A percentile compares a stretch with the other conserved stretches of the same genome.
These are phyloP conservation scores for Apantesis nais DNA, from an alignment of 2,888 invertebrate genomes.

Conservation along the genomic window DNA sequence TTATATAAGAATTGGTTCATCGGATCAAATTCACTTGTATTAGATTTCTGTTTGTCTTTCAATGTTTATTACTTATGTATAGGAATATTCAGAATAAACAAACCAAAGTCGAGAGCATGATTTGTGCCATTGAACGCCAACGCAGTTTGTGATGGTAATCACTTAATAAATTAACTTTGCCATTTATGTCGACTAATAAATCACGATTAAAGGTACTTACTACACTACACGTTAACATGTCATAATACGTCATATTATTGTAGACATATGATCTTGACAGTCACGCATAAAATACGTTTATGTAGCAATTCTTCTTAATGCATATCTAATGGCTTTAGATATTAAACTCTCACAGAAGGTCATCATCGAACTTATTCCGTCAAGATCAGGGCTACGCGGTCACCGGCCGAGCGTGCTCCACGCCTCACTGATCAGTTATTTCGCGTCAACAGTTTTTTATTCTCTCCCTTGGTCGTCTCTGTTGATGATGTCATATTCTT, in stretches of 20 bases:
- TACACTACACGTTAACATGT: constrained; percentile 38
- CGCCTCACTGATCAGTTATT: constrained; percentile 63
- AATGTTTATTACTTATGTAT: constrained; percentile 11
- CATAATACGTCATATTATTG: constrained; percentile 35
- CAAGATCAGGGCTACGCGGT: constrained; percentile 82
- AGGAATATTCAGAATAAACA: constrained; percentile 3
- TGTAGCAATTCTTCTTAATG: not conserved
- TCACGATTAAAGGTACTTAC: constrained; percentile 53
- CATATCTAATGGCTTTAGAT: constrained; percentile 17
- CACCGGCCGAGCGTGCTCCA: constrained; percentile 64
- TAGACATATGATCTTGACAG: constrained; percentile 16
- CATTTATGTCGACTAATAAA: constrained; percentile 54
- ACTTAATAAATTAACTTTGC: constrained; percentile 56
- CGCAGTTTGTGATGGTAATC: constrained; percentile 53
- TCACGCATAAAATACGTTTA: constrained; percentile 19
- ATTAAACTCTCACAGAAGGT: constrained; percentile 51
- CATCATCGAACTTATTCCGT: constrained; percentile 59
- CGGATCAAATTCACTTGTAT: constrained; percentile 31
- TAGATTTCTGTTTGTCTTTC: constrained; percentile 27
- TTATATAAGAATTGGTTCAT: constrained; percentile 22
- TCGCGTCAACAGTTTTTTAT: constrained; percentile 67
- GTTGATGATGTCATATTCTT: constrained; percentile 75
- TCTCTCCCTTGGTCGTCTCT: constrained; percentile 63
- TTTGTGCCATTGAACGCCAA: constrained; percentile 58
- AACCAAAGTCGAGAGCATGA: constrained; percentile 33